phyloP scores from a whole-genome alignment of 2,797 vertebrate species.

The Otus scops region DNA sequence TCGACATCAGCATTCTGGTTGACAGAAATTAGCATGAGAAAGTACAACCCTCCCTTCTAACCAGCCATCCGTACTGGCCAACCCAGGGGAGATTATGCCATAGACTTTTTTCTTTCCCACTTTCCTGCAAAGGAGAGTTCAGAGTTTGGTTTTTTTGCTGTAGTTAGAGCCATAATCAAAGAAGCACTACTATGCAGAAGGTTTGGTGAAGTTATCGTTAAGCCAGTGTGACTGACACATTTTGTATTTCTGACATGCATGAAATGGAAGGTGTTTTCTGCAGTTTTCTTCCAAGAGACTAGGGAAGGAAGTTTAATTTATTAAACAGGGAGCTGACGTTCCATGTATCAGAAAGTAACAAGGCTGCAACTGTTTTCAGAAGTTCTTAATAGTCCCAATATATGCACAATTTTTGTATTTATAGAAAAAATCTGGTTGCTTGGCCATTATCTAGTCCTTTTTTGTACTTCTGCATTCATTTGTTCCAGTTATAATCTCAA shows the following conservation, averaged over 20 bases:
- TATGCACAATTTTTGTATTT: not conserved
- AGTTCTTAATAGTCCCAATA: not conserved
- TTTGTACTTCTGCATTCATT: not conserved
- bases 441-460: not conserved
- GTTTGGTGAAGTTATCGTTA: not conserved
- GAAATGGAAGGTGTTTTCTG: not conserved
- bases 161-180: not conserved
- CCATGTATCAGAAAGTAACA: not conserved
- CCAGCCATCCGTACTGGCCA: not conserved
- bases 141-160: not conserved
- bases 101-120: not conserved
- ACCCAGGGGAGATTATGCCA: fast-evolving
- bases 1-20: not conserved
- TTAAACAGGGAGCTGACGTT: not conserved
- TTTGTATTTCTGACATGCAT: not conserved
- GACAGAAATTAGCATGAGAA: not conserved
- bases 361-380: not conserved
- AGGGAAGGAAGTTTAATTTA: not conserved
- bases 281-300: not conserved
- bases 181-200: not conserved
- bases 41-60: not conserved
- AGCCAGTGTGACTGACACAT: not conserved
- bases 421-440: not conserved
- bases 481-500: not conserved
- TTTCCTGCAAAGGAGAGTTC: not conserved